Evolutionary conservation across 2,797 vertebrate genomes (phyloP).

Genomic region (Micromesistius poutassou): DNA sequence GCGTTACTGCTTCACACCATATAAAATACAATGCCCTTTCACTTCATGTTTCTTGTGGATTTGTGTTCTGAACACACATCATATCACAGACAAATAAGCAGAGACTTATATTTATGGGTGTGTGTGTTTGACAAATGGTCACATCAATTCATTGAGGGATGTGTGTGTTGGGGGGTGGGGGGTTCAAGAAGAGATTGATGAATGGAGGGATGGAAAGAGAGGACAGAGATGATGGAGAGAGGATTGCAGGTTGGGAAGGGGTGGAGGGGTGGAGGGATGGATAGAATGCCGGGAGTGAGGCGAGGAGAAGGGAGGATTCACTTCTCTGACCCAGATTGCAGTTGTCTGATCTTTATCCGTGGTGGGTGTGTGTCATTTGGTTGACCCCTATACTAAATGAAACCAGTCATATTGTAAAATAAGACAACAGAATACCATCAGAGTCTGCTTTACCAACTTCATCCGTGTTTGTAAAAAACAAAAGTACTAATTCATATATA

Average conservation of each 20-base stretch:
- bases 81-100: neutral
- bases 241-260: too few relatives aligned
- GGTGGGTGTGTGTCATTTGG: conserved; percentile 36
- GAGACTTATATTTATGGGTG: too few relatives aligned
- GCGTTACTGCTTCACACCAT: neutral
- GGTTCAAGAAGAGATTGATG: conserved; percentile 5
- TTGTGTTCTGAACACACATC: too few relatives aligned
- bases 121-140: too few relatives aligned
- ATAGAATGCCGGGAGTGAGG: neutral
- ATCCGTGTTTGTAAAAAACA: too few relatives aligned
- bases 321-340: conserved; percentile 68
- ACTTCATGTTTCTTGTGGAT: neutral
- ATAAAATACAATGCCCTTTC: neutral
- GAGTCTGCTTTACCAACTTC: too few relatives aligned
- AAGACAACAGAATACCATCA: conserved; percentile 14
- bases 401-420: conserved; percentile 12
- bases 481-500: too few relatives aligned
- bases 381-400: conserved; percentile 34
- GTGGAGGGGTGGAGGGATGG: neutral
- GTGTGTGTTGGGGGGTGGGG: too few relatives aligned
- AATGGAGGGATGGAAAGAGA: conserved; percentile 26
- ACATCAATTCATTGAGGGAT: too few relatives aligned
- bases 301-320: conserved; percentile 62
- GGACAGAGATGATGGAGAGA: conserved; percentile 26
- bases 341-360: conserved; percentile 50